These are phyloP conservation scores for Cydia pomonella DNA, from an alignment of 1,140 invertebrate species.

Conservation along the genomic window DNA sequence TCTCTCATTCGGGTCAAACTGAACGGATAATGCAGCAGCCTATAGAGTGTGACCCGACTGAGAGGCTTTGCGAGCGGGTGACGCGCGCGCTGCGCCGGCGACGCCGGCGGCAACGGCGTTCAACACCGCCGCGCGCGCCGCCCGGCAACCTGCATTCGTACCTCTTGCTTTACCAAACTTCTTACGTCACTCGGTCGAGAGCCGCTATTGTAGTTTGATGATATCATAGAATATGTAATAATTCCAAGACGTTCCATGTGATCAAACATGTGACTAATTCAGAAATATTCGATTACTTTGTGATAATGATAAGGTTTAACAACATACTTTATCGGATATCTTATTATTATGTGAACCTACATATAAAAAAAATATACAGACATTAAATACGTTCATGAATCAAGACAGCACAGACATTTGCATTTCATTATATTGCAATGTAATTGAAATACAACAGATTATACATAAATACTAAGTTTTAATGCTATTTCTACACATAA, in stretches of 20 bases:
- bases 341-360: slow-evolving; percentile 10
- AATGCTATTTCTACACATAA: slow-evolving; percentile 23
- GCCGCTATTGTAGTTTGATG: background rate
- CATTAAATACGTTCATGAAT: slow-evolving; percentile 21
- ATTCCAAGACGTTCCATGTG: background rate
- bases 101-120: background rate
- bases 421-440: slow-evolving; percentile 14
- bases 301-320: slow-evolving; percentile 11
- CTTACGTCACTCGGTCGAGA: slow-evolving; percentile 31
- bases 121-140: background rate
- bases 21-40: slow-evolving; percentile 5
- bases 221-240: background rate
- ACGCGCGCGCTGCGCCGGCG: background rate
- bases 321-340: slow-evolving; percentile 17
- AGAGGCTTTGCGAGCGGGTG: background rate
- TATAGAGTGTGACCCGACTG: slow-evolving; percentile 3
- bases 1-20: slow-evolving; percentile 22
- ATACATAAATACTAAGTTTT: slow-evolving; percentile 27
- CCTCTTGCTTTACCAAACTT: slow-evolving; percentile 36
- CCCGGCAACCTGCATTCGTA: background rate
- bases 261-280: slow-evolving; percentile 7
- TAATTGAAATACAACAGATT: slow-evolving; percentile 24
- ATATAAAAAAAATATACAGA: slow-evolving; percentile 4
- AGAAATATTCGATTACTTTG: slow-evolving; percentile 10
- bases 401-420: slow-evolving; percentile 15